Conservation (phyloP, 2,888 invertebrate species). For the Biston betularia region DNA sequence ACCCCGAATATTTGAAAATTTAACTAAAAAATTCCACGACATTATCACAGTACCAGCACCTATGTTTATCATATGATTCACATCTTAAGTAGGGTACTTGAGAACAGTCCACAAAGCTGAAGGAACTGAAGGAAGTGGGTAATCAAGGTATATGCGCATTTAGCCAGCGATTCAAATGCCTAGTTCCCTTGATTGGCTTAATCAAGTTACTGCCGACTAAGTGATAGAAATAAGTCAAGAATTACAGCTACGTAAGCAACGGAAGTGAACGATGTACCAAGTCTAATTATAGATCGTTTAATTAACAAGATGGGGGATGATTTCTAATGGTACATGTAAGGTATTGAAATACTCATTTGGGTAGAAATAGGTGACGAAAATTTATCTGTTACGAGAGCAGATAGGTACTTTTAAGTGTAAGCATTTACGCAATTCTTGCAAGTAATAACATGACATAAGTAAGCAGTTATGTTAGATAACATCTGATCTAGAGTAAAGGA, state of each 20-base stretch:
- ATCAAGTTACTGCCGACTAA: conserved; percentile 60
- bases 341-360: not conserved
- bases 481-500: too few relatives aligned
- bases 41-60: too few relatives aligned
- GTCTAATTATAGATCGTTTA: conserved; percentile 36
- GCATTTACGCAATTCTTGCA: too few relatives aligned
- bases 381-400: too few relatives aligned
- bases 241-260: conserved; percentile 60
- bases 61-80: conserved; percentile 22
- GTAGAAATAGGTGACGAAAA: too few relatives aligned
- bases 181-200: conserved; percentile 54
- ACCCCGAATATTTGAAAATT: too few relatives aligned
- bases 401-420: too few relatives aligned
- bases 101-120: conserved; percentile 26
- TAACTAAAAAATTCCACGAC: too few relatives aligned
- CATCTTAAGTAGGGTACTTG: conserved; percentile 13
- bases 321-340: not conserved
- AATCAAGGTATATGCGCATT: conserved; percentile 45
- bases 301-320: conserved; percentile 16
- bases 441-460: too few relatives aligned
- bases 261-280: conserved; percentile 51
- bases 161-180: conserved; percentile 47
- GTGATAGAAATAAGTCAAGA: conserved; percentile 58
- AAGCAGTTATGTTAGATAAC: too few relatives aligned
- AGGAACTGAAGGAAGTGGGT: conserved; percentile 42